Evolutionary conservation across 2,888 invertebrate species (phyloP), one percentile per base, ranked within the genome.

Genomic region (Formica aserva): DNA sequence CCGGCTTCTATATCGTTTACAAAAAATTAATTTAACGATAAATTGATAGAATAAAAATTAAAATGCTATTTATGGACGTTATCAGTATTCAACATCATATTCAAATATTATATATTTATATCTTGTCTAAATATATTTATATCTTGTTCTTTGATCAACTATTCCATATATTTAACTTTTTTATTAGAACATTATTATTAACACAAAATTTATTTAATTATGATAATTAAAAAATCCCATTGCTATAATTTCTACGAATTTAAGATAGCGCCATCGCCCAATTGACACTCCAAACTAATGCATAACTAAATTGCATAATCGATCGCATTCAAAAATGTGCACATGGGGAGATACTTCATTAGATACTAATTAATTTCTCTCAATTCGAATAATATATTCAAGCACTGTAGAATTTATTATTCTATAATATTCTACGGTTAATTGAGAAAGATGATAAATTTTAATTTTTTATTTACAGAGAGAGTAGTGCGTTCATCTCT

Each of bases 261-360:
- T 66, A 74, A 78, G 75, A 35, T 67, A 88, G 91, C 90, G 92
- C 91, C 91, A 92, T 90, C 91, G 63, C n/a, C 38, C 89, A 91
- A 82, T n/a, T 26, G 32, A 35, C 22, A 55, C 45, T 52, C n/a
- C 81, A 91, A 92, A 48, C 86, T 84, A 26, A 22, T 22, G 22
- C 22, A 22, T 22, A 22, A 22, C 22, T 11, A 63, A 78, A 86
- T 67, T 72, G 76, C 86, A 92, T 57, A 72, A 72, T 92, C 90
- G 91, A 92, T 92, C 86, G 88, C 85, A 67, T 82, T 82, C 72
- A 60, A 77, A 60, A 77, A 85, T 71, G 26, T 76, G 62, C 71
- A 62, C 74, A 35, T 9, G 45, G 35, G 18, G 6, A 32, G 32
- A 32, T 32, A 65, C 35, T 62, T 84, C 82, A 62, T 85, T 80